Percentiles rank a stretch among this genome's conserved stretches.
These are phyloP conservation scores for Endomychus coccineus DNA, from an alignment of 2,888 invertebrate genomes.

Conservation along the genomic window DNA sequence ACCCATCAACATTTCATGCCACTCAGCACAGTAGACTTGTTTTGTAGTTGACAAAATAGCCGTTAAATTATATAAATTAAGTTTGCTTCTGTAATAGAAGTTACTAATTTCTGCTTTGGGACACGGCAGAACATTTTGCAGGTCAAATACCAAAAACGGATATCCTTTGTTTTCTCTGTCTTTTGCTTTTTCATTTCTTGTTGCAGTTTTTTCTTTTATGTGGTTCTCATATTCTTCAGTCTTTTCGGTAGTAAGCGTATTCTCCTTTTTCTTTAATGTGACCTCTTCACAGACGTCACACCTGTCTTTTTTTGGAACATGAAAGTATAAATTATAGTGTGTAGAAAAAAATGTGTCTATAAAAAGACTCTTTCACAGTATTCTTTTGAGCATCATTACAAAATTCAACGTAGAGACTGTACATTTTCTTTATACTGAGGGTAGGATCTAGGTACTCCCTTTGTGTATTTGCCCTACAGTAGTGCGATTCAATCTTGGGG, in stretches of 20 bases:
- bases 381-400: background rate
- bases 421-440: background rate
- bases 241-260: too few relatives aligned
- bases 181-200: constrained; percentile 2
- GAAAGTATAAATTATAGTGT: background rate
- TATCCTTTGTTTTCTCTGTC: constrained; percentile 1
- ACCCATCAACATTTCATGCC: constrained; percentile 18
- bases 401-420: background rate
- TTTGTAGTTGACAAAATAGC: constrained; percentile 25
- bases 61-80: constrained; percentile 26
- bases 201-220: background rate
- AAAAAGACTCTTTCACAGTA: background rate
- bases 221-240: constrained; percentile 4
- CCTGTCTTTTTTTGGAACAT: background rate
- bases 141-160: background rate
- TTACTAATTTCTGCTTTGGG: constrained; percentile 23
- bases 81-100: constrained; percentile 25
- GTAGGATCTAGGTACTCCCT: background rate
- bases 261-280: constrained; percentile 1
- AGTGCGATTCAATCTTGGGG: background rate
- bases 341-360: constrained; percentile 1
- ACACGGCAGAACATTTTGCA: constrained; percentile 23
- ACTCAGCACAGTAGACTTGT: constrained; percentile 19
- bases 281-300: constrained; percentile 3
- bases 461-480: constrained; percentile 1